Conservation (phyloP, 1,140 invertebrate genomes). For the Alviniconcha marisindica region DNA sequence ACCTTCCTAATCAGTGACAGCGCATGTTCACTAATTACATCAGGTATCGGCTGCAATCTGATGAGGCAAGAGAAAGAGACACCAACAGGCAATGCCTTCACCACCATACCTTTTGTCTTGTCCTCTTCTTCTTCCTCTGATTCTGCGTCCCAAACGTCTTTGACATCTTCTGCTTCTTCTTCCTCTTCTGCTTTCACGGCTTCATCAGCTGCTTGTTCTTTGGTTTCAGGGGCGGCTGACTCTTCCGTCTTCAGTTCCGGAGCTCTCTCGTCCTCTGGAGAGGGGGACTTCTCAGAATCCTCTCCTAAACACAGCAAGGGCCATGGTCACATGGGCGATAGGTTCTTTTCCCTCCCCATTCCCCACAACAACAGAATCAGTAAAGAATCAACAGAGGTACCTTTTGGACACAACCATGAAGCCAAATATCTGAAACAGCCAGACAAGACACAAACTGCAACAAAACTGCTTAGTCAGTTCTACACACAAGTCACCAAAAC, state of each 20-base stretch:
- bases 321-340: too few species aligned
- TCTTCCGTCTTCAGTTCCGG: constrained; percentile 11
- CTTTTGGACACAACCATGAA: too few species aligned
- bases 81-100: neutral
- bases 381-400: too few species aligned
- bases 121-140: constrained; percentile 34
- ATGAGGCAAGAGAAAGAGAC: too few species aligned
- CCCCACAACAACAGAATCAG: too few species aligned
- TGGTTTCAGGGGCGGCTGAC: constrained; percentile 32
- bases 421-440: too few species aligned
- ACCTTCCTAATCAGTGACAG: too few species aligned
- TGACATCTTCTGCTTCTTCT: constrained; percentile 49
- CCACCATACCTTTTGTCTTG: constrained; percentile 25
- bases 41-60: neutral
- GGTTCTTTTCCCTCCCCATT: too few species aligned
- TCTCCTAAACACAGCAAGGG: neutral
- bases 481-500: too few species aligned
- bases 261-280: constrained; percentile 21
- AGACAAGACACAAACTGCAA: too few species aligned
- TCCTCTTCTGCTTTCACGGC: constrained; percentile 46
- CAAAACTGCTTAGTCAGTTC: too few species aligned
- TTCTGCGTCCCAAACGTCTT: constrained; percentile 59
- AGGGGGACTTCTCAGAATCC: constrained; percentile 42
- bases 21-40: neutral
- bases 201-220: constrained; percentile 47